phyloP scores from a whole-genome alignment of 2,888 invertebrate genomes.

The Tiliacea aurago region DNA sequence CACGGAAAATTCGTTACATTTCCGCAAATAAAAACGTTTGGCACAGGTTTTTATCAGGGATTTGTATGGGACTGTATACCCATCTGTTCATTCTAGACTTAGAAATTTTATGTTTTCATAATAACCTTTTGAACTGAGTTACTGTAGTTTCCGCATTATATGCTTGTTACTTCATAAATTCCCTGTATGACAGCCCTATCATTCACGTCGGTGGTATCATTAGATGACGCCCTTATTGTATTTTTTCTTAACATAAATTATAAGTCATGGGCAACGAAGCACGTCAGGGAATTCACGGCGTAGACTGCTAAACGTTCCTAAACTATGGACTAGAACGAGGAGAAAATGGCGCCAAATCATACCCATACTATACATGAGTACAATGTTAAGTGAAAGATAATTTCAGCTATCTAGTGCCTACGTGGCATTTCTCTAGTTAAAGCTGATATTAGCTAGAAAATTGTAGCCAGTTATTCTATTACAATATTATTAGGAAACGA shows the following conservation, averaged over 20 bases:
- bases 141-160: neutral
- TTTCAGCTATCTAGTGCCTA: conserved; percentile 57
- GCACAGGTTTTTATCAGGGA: conserved; percentile 6
- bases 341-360: conserved; percentile 67
- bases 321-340: conserved; percentile 74
- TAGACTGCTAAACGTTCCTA: conserved; percentile 73
- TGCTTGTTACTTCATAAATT: neutral
- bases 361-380: conserved; percentile 41
- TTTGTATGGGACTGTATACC: neutral
- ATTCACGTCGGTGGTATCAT: conserved; percentile 83
- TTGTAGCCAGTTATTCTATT: conserved; percentile 56
- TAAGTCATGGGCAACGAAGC: conserved; percentile 72
- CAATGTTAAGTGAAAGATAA: conserved; percentile 65
- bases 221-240: conserved; percentile 77
- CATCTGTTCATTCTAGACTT: neutral
- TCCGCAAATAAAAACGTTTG: conserved; percentile 24
- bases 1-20: conserved; percentile 18
- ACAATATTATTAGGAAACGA: conserved; percentile 56
- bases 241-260: conserved; percentile 79
- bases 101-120: neutral
- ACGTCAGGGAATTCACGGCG: conserved; percentile 65
- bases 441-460: conserved; percentile 52
- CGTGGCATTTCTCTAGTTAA: conserved; percentile 47
- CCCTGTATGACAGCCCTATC: conserved; percentile 66
- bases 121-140: neutral